Percentiles rank a stretch among this genome's conserved stretches.
Evolutionary conservation across 2,113 vertebrate genomes (phyloP).

Genomic region (Malurus alboscapulatus): DNA sequence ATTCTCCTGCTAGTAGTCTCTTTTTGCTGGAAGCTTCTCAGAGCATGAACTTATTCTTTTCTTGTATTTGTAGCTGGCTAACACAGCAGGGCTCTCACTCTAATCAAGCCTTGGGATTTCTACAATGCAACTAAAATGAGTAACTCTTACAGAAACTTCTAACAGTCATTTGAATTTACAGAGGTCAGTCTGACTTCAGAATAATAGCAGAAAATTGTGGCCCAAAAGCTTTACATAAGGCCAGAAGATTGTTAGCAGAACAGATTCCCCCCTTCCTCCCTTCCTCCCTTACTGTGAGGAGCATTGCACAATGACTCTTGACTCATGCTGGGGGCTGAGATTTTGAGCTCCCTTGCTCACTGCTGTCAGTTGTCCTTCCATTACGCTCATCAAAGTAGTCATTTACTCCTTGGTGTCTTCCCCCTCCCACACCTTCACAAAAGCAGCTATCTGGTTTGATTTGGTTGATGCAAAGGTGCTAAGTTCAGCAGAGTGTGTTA

Average conservation of each 20-base stretch:
- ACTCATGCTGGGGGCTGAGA: neutral
- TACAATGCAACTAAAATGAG: neutral
- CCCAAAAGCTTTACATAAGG: neutral
- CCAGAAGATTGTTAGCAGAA: neutral
- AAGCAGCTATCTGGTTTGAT: neutral
- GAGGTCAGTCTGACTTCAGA: neutral
- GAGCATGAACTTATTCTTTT: neutral
- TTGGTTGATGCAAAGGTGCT: neutral
- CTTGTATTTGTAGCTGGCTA: neutral
- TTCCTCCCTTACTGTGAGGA: neutral
- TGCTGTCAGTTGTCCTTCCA: slow-evolving; percentile 26
- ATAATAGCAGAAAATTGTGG: neutral
- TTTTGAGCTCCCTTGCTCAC: neutral
- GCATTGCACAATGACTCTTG: neutral
- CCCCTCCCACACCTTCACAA: neutral
- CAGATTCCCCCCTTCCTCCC: neutral
- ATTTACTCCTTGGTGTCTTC: slow-evolving; percentile 6
- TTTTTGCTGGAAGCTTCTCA: neutral
- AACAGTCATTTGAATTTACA: neutral
- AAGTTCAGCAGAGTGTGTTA: neutral
- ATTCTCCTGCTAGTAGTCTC: neutral
- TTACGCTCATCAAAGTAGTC: neutral
- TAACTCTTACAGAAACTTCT: neutral
- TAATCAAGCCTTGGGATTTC: neutral
- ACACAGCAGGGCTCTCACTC: neutral